phyloP scores from a whole-genome alignment of 2,888 invertebrate genomes.

The Lasioglossum lativentre region DNA sequence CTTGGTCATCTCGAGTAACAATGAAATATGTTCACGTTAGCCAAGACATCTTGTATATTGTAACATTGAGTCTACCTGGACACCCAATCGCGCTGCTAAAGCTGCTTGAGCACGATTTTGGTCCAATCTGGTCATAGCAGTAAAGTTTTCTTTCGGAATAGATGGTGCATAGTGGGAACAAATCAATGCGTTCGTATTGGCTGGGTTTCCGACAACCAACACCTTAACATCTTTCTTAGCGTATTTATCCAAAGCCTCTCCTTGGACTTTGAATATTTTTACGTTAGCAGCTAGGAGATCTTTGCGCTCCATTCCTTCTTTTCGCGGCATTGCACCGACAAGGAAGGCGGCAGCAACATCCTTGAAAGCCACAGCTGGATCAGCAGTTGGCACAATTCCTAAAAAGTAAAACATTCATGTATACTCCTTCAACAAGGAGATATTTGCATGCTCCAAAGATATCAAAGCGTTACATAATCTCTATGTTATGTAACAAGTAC shows the following conservation, averaged over 20 bases:
- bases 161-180: constrained; percentile 98
- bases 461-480: constrained; percentile 19
- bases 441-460: neutral
- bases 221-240: constrained; percentile 97
- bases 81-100: constrained; percentile 89
- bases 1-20: too few relatives aligned
- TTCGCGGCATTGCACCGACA: constrained; percentile 99
- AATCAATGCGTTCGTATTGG: constrained; percentile 99
- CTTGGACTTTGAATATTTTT: constrained; percentile 98
- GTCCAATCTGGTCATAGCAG: constrained; percentile 98
- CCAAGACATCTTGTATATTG: too few relatives aligned
- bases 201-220: constrained; percentile 99
- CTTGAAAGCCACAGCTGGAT: constrained; percentile 96
- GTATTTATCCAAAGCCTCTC: constrained; percentile 95
- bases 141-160: constrained; percentile 98
- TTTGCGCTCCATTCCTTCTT: constrained; percentile 99
- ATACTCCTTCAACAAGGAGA: neutral
- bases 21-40: too few relatives aligned
- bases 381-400: constrained; percentile 94
- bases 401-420: constrained; percentile 14
- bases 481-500: constrained; percentile 33
- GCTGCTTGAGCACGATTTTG: constrained; percentile 98
- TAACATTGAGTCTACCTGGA: constrained; percentile 73
- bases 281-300: constrained; percentile 99
- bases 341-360: constrained; percentile 98